A percentile compares a stretch with the other conserved stretches of the same genome.
Conservation (phyloP, 2,888 invertebrate species). For the Leptinotarsa haldemani region DNA sequence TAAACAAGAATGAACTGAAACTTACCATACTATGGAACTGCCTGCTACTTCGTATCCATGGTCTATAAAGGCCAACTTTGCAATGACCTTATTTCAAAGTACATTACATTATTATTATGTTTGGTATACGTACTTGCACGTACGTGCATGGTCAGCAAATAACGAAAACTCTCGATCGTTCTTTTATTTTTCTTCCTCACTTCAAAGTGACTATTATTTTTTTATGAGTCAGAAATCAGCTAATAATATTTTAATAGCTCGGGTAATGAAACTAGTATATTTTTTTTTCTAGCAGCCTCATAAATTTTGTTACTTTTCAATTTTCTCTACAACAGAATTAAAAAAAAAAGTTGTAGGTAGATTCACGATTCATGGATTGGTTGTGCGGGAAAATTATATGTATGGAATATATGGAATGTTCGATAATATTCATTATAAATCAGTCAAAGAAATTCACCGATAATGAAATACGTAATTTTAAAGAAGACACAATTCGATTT, state of each 20-base stretch:
- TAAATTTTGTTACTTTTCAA: not conserved
- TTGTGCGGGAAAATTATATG: not conserved
- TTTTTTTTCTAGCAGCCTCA: not conserved
- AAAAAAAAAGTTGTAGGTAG: not conserved
- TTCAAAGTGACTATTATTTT: constrained; percentile 12
- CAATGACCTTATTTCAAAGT: no score
- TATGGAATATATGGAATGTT: no score
- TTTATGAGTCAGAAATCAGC: not conserved
- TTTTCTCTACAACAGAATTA: not conserved
- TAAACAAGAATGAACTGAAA: no score
- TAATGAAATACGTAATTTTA: no score
- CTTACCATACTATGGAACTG: no score
- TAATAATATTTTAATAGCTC: constrained; percentile 6
- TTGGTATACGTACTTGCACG: not conserved
- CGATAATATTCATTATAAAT: no score
- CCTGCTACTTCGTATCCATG: no score
- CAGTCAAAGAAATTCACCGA: no score
- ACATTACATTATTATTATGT: not conserved
- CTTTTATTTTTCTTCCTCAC: not conserved
- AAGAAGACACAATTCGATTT: not conserved
- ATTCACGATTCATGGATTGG: not conserved
- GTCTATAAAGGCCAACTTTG: no score
- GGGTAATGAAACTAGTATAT: not conserved
- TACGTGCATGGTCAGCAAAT: not conserved
- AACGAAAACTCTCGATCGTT: not conserved